These are phyloP conservation scores for Syngnathus floridae DNA, from an alignment of 2,113 vertebrate species.

Conservation along the genomic window DNA sequence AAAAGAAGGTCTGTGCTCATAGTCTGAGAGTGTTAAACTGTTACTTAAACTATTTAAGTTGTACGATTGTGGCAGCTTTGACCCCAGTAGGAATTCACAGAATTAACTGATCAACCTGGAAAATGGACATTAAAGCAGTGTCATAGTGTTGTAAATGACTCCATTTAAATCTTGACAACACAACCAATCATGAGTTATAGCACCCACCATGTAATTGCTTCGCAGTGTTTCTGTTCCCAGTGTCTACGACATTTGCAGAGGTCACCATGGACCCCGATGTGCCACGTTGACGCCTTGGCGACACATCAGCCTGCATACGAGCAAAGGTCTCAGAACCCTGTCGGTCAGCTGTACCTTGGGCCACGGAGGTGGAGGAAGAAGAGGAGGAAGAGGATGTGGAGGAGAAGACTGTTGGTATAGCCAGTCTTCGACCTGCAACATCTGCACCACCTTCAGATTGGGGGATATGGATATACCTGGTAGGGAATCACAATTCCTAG, in stretches of 20 bases:
- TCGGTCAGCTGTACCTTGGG: slow-evolving; percentile 4
- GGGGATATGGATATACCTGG: slow-evolving; percentile 71
- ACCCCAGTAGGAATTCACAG: not conserved
- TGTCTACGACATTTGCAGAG: not conserved
- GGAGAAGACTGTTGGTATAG: slow-evolving; percentile 30
- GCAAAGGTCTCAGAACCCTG: slow-evolving; percentile 57
- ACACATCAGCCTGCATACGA: slow-evolving; percentile 6
- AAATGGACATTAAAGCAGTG: not conserved
- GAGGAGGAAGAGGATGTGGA: slow-evolving; percentile 1
- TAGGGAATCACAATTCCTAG: not conserved
- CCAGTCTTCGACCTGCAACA: slow-evolving; percentile 21
- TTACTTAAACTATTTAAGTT: too few species aligned
- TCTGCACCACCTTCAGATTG: slow-evolving; percentile 17
- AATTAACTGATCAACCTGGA: not conserved
- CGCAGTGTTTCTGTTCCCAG: slow-evolving; percentile 28
- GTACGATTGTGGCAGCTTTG: not conserved
- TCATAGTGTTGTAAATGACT: not conserved
- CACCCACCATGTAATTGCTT: slow-evolving; percentile 49
- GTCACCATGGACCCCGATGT: slow-evolving; percentile 6
- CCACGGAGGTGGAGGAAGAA: slow-evolving; percentile 8
- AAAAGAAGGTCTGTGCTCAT: too few species aligned
- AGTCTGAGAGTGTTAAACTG: too few species aligned
- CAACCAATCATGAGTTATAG: not conserved
- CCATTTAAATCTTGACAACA: not conserved
- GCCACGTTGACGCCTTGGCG: slow-evolving; percentile 11